Conservation (phyloP, 2,888 invertebrate species). For the Tenthredo notha region DNA sequence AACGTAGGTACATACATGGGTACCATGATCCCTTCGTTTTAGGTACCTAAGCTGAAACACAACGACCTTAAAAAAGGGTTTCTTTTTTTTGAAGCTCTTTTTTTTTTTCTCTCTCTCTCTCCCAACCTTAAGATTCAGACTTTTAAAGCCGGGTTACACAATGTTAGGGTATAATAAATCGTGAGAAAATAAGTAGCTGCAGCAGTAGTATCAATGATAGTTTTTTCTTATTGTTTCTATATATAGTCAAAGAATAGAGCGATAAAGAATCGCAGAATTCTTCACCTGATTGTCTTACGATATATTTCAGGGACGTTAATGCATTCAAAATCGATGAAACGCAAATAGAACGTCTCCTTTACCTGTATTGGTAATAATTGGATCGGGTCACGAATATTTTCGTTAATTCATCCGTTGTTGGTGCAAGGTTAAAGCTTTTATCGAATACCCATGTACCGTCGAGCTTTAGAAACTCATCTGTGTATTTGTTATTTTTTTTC, state of each 20-base stretch:
- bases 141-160: slow-evolving; percentile 10
- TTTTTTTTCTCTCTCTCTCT: neutral
- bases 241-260: neutral
- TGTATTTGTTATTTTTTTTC: neutral
- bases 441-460: neutral
- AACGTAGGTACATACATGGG: neutral
- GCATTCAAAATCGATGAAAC: slow-evolving; percentile 42
- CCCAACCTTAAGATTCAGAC: slow-evolving; percentile 25
- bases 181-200: slow-evolving; percentile 13
- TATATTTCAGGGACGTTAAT: slow-evolving; percentile 30
- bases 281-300: neutral
- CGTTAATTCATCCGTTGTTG: slow-evolving; percentile 5
- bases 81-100: neutral
- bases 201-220: neutral
- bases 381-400: slow-evolving; percentile 42
- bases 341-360: slow-evolving; percentile 36
- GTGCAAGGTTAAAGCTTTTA: slow-evolving; percentile 41
- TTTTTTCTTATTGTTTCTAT: neutral
- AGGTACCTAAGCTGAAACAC: slow-evolving; percentile 21
- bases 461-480: neutral
- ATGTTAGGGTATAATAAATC: slow-evolving; percentile 8
- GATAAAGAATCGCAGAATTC: slow-evolving; percentile 1
- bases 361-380: slow-evolving; percentile 34
- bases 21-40: slow-evolving; percentile 1
- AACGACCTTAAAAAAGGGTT: slow-evolving; percentile 41